Evolutionary conservation across 2,113 vertebrate genomes (phyloP), one percentile per base, ranked within the genome.

Genomic region (Sceloporus tristichus): DNA sequence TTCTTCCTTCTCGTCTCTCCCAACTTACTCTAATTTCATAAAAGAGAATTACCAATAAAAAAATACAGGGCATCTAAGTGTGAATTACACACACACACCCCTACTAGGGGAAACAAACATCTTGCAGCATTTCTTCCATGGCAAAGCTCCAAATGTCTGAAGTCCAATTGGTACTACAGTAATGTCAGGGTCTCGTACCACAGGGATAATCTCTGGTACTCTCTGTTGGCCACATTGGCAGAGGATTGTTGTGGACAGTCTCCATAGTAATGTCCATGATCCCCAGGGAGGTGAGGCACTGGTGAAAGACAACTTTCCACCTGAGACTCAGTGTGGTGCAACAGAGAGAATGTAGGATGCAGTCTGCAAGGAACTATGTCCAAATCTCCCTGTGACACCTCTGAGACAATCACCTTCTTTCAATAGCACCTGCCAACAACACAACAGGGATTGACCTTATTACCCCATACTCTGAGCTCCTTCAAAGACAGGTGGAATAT

Each of bases 51-150:
- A 73, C 62, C 53, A 83, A 77, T 25, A 11, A 82, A 59, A 42
- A 25, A 87, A 70, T 73, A 4, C 71, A 77, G 68, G 9, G 4
- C 25, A 80, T 38, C 59, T 40, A 23, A 77, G 80, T 88, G 87
- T 56, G 80, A 88, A 83, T 40, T 54, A 29, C 14, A 59, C 9
- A 77, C 71, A 66, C 66, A 62, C 14, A 56, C 53, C 14, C 56
- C 66, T 54, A 88, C 70, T 70, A 88, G 3, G 76, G 68, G 29
- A 54, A 80, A 81, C 25, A 54, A 80, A 81, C 25, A 62, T 9
- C n/a, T 2, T n/a, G 3, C 18, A 42, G 8, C 27, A 88, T 68
- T 77, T 21, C 71, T 68, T 38, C 74, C 18, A 53, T 82, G 56
- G 70, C 19, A 76, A 29, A 53, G 34, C 59, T 25, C 34, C 10